Conservation (phyloP, 2,113 vertebrate species). For the Sula dactylatra region DNA sequence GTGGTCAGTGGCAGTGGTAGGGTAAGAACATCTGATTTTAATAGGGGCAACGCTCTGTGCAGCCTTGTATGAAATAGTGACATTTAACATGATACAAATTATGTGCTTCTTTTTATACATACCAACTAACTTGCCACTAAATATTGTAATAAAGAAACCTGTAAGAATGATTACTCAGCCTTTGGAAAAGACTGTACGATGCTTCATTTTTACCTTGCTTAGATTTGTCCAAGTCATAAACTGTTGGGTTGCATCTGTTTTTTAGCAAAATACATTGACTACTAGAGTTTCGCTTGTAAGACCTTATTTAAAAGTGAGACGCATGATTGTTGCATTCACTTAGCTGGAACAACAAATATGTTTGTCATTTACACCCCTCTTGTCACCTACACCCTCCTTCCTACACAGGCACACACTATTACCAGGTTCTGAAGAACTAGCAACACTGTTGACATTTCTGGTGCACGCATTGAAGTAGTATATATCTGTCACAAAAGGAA, state of each 20-base stretch:
- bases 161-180: neutral
- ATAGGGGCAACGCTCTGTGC: neutral
- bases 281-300: neutral
- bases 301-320: neutral
- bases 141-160: neutral
- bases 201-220: neutral
- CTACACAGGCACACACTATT: neutral
- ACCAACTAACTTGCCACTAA: neutral
- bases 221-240: neutral
- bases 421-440: neutral
- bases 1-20: neutral
- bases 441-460: neutral
- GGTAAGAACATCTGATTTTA: neutral
- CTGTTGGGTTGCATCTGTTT: neutral
- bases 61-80: neutral
- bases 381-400: neutral
- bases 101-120: neutral
- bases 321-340: neutral
- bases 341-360: neutral
- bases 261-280: neutral
- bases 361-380: neutral
- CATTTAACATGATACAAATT: neutral
- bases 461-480: neutral
- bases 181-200: neutral
- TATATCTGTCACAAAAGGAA: neutral